A percentile compares a stretch with the other conserved stretches of the same genome.
Evolutionary conservation across 2,797 vertebrate species (phyloP).

Genomic region (Pangasius larnaudii): DNA sequence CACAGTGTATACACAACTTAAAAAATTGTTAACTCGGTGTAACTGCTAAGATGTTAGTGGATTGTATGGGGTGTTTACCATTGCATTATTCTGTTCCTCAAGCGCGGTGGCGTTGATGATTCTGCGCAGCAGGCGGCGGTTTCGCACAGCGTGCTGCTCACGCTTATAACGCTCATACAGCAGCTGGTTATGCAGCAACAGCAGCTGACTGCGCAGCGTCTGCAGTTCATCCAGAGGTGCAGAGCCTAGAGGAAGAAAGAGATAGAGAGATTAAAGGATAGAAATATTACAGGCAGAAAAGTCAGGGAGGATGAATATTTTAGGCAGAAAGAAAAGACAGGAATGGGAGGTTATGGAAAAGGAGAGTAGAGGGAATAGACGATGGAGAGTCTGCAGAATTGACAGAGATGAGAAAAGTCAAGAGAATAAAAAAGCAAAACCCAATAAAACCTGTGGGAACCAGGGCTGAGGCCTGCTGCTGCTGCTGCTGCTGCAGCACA

Average conservation of each 20-base stretch:
- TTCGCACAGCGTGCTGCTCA: slow-evolving; percentile 95
- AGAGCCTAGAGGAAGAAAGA: slow-evolving; percentile 75
- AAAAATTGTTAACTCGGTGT: neutral
- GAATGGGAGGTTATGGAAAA: neutral
- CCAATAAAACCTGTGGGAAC: neutral
- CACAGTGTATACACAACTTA: neutral
- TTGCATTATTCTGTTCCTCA: slow-evolving; percentile 95
- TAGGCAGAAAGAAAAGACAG: neutral
- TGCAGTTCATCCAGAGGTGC: slow-evolving; percentile 92
- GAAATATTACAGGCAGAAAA: neutral
- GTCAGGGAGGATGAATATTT: neutral
- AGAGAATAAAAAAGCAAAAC: neutral
- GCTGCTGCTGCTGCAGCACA: neutral
- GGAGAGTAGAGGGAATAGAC: neutral
- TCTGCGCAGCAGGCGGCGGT: slow-evolving; percentile 90
- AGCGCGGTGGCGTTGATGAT: slow-evolving; percentile 93
- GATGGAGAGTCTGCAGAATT: neutral
- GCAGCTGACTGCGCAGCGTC: slow-evolving; percentile 90
- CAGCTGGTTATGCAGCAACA: slow-evolving; percentile 94
- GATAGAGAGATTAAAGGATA: neutral
- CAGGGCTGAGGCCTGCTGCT: neutral
- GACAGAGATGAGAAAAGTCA: neutral
- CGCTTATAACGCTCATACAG: slow-evolving; percentile 95
- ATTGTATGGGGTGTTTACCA: slow-evolving; percentile 78
- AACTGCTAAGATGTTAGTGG: neutral